phyloP scores from a whole-genome alignment of 2,797 vertebrate species.

The Pangasius sanitwongsei region DNA sequence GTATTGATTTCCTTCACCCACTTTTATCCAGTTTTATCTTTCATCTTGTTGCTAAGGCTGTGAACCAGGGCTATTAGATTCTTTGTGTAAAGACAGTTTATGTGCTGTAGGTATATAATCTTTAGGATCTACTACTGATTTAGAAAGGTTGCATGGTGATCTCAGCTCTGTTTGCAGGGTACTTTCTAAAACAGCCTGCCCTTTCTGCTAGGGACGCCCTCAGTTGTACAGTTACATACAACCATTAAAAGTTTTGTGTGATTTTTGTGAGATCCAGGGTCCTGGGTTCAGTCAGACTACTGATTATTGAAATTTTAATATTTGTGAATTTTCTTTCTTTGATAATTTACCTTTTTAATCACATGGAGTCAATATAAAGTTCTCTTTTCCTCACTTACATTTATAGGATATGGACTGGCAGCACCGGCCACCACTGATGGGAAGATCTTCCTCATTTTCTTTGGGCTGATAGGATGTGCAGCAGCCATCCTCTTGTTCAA shows the following conservation, averaged over 20 bases:
- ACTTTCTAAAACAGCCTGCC: not conserved
- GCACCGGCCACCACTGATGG: constrained; percentile 64
- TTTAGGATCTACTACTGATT: not conserved
- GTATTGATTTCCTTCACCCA: not conserved
- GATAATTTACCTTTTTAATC: too few species aligned
- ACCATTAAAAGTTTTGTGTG: not conserved
- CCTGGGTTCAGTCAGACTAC: not conserved
- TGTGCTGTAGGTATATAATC: not conserved
- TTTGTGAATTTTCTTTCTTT: too few species aligned
- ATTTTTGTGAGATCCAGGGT: not conserved
- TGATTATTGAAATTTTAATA: not conserved
- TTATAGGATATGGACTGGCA: constrained; percentile 68
- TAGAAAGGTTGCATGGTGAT: not conserved
- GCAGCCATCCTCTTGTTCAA: constrained; percentile 70
- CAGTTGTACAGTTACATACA: not conserved
- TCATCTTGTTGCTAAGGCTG: not conserved
- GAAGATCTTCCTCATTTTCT: constrained; percentile 71
- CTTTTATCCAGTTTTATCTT: not conserved
- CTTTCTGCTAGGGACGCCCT: not conserved
- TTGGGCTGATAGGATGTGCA: constrained; percentile 70
- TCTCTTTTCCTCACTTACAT: too few species aligned
- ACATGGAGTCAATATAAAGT: too few species aligned
- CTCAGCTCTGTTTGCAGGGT: not conserved
- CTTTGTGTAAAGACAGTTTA: not conserved
- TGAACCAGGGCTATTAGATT: not conserved